Base-by-base conservation (phyloP, 53 echinoderm and acorn worm species). In the Echinarachnius parma region DNA sequence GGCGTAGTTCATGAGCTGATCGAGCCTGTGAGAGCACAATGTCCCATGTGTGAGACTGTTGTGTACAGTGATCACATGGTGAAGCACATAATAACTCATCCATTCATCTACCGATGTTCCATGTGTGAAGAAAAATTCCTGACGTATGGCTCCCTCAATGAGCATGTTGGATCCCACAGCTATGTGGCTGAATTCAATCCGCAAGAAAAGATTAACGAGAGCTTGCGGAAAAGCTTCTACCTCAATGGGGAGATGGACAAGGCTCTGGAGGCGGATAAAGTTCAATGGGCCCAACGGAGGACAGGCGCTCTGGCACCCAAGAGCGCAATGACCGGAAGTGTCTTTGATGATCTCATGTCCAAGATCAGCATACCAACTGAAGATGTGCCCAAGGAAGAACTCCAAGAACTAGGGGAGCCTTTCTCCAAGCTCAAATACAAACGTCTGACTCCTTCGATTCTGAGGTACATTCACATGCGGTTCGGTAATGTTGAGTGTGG, bases 401-500 rank as follows among this genome's bases (percentile, higher is more conserved):
- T 56, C 4, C 21, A 54, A 27, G 37, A 72, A 20, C 5, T 72
- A 1, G 72, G 72, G 8, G 37, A 56, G 14, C 27, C 9, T 24
- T 72, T 72, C 16, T 4, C n/a, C 4, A 18, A 21, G 15, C 1
- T 72, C 4, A 54, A 4, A 2, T 72, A 72, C 57, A 72, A 72
- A 42, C 32, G 13, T 33, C 34, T 72, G 26, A 72, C 72, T 16
- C 72, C 70, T 3, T 72, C 72, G 16, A 72, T 72, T 21, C 22
- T 72, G 42, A 19, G 72, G 18, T 72, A 72, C 35, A 54, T 72
- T 2, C 72, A 72, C 45, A 5, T 72, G 28, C 72, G 72, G n/a
- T 72, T 72, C 56, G 72, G 72, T 5, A 72, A 72, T 72, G 72
- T 72, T 25, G 72, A 72, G 36, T 72, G 72, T 28, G 72, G 72